phyloP scores from a whole-genome alignment of 2,888 invertebrate genomes.

The Hydrotaea diabolus region DNA sequence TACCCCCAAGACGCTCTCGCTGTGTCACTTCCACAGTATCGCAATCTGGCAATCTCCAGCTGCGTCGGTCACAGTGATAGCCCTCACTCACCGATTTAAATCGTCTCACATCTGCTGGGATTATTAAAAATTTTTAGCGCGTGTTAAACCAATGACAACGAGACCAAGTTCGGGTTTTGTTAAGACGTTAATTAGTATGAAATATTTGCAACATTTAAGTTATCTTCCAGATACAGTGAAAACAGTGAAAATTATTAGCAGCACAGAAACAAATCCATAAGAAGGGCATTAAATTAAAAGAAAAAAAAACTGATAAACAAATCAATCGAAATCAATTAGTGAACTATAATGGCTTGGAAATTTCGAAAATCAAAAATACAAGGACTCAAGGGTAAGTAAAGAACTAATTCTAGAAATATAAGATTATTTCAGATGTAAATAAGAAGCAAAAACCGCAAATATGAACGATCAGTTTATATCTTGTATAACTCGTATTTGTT shows the following conservation, averaged over 20 bases:
- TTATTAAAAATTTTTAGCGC: background rate
- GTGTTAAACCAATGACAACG: background rate
- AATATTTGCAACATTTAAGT: background rate
- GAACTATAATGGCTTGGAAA: slow-evolving; percentile 61
- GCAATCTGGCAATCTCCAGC: background rate
- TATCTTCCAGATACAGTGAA: no score
- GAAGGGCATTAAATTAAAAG: background rate
- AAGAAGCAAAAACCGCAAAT: no score
- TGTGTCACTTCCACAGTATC: background rate
- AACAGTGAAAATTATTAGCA: no score
- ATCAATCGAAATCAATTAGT: background rate
- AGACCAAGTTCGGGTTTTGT: background rate
- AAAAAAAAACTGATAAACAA: background rate
- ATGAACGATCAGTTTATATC: no score
- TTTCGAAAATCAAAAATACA: slow-evolving; percentile 60
- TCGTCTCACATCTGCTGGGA: background rate
- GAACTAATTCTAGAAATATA: no score
- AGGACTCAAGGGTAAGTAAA: slow-evolving; percentile 62
- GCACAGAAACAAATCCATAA: background rate
- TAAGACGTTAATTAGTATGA: background rate
- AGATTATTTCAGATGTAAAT: no score
- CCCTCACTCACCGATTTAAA: no score
- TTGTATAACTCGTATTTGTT: no score
- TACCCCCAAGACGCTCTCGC: background rate
- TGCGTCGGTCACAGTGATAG: no score